Conservation (phyloP, 2,888 invertebrate genomes). For the Lapara coniferarum region DNA sequence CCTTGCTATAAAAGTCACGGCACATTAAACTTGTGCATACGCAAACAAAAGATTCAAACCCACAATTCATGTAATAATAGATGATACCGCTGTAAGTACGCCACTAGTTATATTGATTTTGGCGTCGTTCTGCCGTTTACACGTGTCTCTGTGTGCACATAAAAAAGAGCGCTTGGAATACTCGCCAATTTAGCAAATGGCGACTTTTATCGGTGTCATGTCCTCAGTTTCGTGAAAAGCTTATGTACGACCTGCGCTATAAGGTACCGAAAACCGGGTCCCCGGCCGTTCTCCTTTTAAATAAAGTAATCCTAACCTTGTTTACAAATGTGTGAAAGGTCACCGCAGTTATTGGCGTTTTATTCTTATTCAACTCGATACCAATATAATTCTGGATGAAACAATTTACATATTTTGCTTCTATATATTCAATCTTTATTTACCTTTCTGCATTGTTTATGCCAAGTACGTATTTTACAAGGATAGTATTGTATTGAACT, state of each 20-base stretch:
- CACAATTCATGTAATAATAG: constrained; percentile 14
- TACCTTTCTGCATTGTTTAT: background rate
- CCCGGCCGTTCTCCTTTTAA: background rate
- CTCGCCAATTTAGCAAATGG: constrained; percentile 44
- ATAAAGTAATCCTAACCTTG: background rate
- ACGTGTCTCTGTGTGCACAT: constrained; percentile 23
- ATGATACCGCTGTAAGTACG: constrained; percentile 7
- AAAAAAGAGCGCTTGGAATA: constrained; percentile 18
- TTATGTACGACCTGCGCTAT: constrained; percentile 33
- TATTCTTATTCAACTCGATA: background rate
- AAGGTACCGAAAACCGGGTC: constrained; percentile 21
- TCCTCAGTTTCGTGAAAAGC: constrained; percentile 41
- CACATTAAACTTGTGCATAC: constrained; percentile 22
- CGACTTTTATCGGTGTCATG: constrained; percentile 42
- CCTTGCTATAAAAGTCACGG: background rate
- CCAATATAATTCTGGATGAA: background rate
- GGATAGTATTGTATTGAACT: too few relatives aligned
- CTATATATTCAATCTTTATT: background rate
- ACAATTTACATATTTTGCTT: background rate
- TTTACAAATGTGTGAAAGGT: background rate
- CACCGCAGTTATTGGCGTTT: background rate
- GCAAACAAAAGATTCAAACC: constrained; percentile 20
- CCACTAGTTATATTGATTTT: constrained; percentile 23
- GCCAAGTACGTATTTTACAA: too few relatives aligned
- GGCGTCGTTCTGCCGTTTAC: constrained; percentile 5